phyloP scores from a whole-genome alignment of 2,888 invertebrate species.

The Tholera decimalis region DNA sequence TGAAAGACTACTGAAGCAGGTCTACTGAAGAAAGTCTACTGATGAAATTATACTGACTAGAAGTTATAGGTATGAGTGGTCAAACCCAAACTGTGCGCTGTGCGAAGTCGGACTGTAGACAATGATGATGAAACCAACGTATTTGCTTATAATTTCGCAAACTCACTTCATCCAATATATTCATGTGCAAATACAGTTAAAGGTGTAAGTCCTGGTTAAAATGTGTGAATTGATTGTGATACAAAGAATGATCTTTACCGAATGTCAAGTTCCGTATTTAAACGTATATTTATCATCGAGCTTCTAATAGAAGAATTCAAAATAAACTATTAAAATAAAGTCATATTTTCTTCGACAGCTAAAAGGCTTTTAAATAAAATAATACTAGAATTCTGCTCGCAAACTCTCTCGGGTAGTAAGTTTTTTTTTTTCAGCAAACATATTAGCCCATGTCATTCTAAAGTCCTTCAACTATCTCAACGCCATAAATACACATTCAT shows the following conservation, averaged over 20 bases:
- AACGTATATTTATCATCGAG: constrained; percentile 39
- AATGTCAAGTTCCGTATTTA: constrained; percentile 53
- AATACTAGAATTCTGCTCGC: no score
- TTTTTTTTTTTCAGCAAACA: no score
- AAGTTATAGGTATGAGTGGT: not conserved
- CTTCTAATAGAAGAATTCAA: constrained; percentile 47
- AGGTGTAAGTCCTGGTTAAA: constrained; percentile 25
- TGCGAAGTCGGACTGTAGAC: not conserved
- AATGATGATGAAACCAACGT: not conserved
- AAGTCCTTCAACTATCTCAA: not conserved
- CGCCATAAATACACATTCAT: no score
- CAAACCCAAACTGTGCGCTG: not conserved
- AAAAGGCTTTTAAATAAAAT: constrained; percentile 10
- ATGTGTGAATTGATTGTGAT: constrained; percentile 49
- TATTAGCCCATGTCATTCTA: not conserved
- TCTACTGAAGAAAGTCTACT: not conserved
- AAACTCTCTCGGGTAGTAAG: no score
- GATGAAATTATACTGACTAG: no score
- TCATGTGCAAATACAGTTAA: constrained; percentile 34
- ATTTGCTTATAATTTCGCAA: not conserved
- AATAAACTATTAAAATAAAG: constrained; percentile 24
- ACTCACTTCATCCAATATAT: not conserved
- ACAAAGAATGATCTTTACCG: constrained; percentile 28
- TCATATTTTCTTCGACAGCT: constrained; percentile 6
- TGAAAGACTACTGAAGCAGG: no score